These are phyloP conservation scores for Dione juno DNA, from an alignment of 2,888 invertebrate species.

Conservation along the genomic window DNA sequence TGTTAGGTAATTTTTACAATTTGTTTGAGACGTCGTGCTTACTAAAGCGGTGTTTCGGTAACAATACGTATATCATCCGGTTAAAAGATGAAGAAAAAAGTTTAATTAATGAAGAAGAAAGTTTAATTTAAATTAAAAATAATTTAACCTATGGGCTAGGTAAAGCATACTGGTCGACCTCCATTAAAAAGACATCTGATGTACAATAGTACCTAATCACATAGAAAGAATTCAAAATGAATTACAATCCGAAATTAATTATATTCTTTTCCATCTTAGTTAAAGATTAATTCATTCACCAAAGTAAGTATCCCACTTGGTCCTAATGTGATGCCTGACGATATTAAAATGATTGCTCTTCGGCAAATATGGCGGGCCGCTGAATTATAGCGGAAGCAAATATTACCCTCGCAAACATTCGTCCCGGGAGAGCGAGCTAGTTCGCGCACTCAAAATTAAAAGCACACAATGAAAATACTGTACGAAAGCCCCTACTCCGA, in stretches of 20 bases:
- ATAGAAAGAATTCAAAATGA: neutral
- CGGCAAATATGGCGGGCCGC: constrained; percentile 85
- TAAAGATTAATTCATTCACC: constrained; percentile 76
- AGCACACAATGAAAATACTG: constrained; percentile 86
- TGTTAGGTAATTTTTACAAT: too few species aligned
- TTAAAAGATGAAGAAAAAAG: too few species aligned
- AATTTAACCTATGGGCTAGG: too few species aligned
- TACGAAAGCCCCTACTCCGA: constrained; percentile 74
- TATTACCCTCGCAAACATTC: constrained; percentile 85
- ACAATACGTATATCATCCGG: too few species aligned
- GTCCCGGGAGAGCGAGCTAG: constrained; percentile 84
- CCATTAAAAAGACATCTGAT: too few species aligned
- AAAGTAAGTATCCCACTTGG: constrained; percentile 72
- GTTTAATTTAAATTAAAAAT: too few species aligned
- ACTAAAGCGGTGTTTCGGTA: too few species aligned
- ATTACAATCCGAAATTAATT: neutral
- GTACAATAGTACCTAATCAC: neutral
- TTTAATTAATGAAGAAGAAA: too few species aligned
- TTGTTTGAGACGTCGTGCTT: too few species aligned
- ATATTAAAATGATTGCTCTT: constrained; percentile 87
- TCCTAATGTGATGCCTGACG: constrained; percentile 82
- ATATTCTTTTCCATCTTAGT: constrained; percentile 47
- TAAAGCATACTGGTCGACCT: too few species aligned
- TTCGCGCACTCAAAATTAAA: constrained; percentile 87
- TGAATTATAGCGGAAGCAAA: constrained; percentile 86